phyloP scores from a whole-genome alignment of 1,140 invertebrate genomes.

The Drosophila miranda region DNA sequence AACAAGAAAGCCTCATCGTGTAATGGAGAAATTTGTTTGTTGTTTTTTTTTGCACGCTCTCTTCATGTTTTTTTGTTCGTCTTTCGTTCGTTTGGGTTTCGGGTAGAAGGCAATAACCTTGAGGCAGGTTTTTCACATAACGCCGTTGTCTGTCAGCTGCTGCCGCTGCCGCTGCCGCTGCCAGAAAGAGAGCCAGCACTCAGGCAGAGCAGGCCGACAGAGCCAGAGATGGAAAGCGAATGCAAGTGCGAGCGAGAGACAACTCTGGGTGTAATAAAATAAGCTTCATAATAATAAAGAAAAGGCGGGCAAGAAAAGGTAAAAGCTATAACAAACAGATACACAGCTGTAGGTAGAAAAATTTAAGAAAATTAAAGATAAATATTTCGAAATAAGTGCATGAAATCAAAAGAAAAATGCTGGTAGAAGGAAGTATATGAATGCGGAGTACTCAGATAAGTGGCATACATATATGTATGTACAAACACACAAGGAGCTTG shows the following conservation, averaged over 20 bases:
- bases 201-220: slow-evolving; percentile 4
- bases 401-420: too few species aligned
- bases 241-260: slow-evolving; percentile 7
- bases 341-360: slow-evolving; percentile 14
- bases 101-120: slow-evolving; percentile 73
- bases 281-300: slow-evolving; percentile 34
- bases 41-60: slow-evolving; percentile 62
- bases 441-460: too few species aligned
- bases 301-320: slow-evolving; percentile 36
- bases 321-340: slow-evolving; percentile 25
- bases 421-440: too few species aligned
- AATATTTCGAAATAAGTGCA: slow-evolving; percentile 17
- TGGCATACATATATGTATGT: too few species aligned
- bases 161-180: neutral
- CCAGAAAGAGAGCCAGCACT: slow-evolving; percentile 22
- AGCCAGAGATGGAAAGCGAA: neutral
- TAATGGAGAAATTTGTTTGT: slow-evolving; percentile 74
- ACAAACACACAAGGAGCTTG: too few species aligned
- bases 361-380: slow-evolving; percentile 16
- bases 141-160: slow-evolving; percentile 19
- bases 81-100: slow-evolving; percentile 54
- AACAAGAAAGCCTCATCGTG: slow-evolving; percentile 53
- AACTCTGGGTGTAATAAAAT: slow-evolving; percentile 38
- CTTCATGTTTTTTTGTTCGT: slow-evolving; percentile 38
- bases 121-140: slow-evolving; percentile 77